Conservation (phyloP, 2,113 vertebrate genomes). For the Limanda limanda region DNA sequence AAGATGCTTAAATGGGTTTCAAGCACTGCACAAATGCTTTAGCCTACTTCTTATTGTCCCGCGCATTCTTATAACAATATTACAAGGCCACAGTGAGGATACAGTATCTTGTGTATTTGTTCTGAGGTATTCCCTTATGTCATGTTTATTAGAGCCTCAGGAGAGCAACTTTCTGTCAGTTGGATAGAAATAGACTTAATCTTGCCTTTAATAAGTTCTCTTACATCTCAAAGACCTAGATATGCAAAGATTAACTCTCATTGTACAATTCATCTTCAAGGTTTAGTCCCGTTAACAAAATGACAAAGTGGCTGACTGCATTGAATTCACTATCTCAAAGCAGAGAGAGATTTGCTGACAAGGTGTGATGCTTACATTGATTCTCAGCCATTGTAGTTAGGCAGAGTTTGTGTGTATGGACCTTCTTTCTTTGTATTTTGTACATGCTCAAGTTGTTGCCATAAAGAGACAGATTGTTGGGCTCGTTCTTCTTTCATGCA, state of each 20-base stretch:
- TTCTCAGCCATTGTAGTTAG: neutral
- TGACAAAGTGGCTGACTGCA: neutral
- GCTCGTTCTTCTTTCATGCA: neutral
- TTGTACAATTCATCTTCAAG: neutral
- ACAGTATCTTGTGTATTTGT: neutral
- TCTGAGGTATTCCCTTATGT: neutral
- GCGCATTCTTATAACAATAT: constrained; percentile 1
- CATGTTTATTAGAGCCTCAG: neutral
- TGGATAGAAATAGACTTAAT: neutral
- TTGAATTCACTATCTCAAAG: neutral
- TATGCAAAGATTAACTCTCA: neutral
- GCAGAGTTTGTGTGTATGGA: neutral
- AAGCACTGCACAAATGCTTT: constrained; percentile 6
- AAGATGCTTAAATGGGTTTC: constrained; percentile 28
- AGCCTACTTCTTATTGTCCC: constrained; percentile 5
- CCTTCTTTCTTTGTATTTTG: neutral
- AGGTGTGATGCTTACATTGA: neutral
- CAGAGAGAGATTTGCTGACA: constrained; percentile 33
- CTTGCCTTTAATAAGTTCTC: too few relatives aligned
- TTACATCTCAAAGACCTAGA: neutral
- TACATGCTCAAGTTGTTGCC: neutral
- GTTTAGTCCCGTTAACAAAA: neutral
- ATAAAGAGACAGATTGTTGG: neutral
- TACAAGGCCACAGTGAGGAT: constrained; percentile 5
- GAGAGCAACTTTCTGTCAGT: neutral